These are phyloP conservation scores for Kryphioiulus occultus DNA, from an alignment of 2,888 invertebrate genomes.

Conservation along the genomic window DNA sequence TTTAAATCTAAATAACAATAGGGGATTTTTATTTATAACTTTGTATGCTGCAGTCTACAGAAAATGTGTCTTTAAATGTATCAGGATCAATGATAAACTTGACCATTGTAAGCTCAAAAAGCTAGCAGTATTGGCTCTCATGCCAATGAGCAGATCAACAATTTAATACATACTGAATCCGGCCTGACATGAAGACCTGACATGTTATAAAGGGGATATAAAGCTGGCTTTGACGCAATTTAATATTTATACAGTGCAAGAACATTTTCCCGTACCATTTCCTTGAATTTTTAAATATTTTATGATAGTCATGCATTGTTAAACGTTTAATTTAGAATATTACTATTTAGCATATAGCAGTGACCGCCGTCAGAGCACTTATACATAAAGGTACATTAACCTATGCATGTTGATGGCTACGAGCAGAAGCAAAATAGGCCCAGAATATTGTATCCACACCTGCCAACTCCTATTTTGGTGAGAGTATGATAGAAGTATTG, in stretches of 20 bases:
- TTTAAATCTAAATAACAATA: no score
- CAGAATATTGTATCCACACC: not conserved
- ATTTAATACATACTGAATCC: no score
- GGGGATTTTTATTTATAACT: no score
- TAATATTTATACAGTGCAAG: constrained; percentile 2
- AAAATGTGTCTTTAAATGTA: no score
- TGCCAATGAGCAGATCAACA: no score
- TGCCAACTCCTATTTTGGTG: not conserved
- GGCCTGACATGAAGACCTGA: no score
- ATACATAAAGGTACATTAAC: not conserved
- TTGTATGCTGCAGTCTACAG: no score
- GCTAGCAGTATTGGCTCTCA: no score
- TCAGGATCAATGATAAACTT: no score
- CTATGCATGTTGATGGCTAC: not conserved
- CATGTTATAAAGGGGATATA: no score
- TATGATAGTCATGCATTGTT: not conserved
- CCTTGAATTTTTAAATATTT: not conserved
- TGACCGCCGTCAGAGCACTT: not conserved
- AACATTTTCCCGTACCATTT: not conserved
- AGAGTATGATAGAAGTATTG: not conserved
- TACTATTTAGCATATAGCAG: not conserved
- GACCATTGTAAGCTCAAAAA: no score
- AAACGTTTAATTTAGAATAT: constrained; percentile 5
- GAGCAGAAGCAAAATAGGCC: not conserved
- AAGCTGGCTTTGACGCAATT: not conserved